Evolutionary conservation across 2,797 vertebrate species (phyloP).

Genomic region (Myotis pilosus): DNA sequence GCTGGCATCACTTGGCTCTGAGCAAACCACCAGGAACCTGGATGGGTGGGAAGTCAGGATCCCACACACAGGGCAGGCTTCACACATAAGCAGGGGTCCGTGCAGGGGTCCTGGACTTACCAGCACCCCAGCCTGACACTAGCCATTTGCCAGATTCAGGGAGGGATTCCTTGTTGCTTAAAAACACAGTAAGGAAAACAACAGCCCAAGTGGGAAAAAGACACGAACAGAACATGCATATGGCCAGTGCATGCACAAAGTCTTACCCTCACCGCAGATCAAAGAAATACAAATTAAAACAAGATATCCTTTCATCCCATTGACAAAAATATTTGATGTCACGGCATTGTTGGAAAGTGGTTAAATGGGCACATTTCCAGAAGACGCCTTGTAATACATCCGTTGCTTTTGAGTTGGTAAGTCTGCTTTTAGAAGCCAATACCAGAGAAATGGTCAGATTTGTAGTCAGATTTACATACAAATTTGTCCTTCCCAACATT

Average conservation of each 20-base stretch:
- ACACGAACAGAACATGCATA: rapidly evolving
- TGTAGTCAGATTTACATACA: neutral
- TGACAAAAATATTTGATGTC: neutral
- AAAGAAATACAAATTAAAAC: neutral
- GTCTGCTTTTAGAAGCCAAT: neutral
- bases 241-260: neutral
- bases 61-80: neutral
- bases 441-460: neutral
- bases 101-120: neutral
- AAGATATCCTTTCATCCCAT: neutral
- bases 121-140: neutral
- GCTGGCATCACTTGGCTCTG: neutral
- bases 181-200: neutral
- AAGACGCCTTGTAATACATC: neutral
- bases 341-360: neutral
- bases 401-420: neutral
- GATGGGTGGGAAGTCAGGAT: neutral
- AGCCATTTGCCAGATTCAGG: neutral
- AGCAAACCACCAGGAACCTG: neutral
- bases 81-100: neutral
- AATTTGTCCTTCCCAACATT: neutral
- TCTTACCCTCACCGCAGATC: neutral
- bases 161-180: neutral
- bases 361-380: neutral
- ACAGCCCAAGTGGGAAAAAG: neutral